These are phyloP conservation scores for Tenebrio molitor DNA, from an alignment of 1,140 invertebrate species.

Conservation along the genomic window DNA sequence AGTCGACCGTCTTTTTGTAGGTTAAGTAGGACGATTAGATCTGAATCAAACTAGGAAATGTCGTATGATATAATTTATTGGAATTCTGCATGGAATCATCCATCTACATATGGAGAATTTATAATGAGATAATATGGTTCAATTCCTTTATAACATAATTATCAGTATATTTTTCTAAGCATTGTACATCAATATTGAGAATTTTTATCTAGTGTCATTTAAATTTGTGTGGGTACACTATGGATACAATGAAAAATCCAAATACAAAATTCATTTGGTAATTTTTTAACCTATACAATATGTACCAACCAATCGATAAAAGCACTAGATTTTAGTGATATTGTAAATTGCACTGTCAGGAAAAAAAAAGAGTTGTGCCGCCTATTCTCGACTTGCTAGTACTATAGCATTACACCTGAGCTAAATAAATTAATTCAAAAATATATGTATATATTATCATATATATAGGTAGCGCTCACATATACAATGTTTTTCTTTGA, in stretches of 20 bases:
- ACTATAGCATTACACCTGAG: constrained; percentile 30
- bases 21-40: not conserved
- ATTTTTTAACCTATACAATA: constrained; percentile 10
- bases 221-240: constrained; percentile 21
- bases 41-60: too few species aligned
- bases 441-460: constrained; percentile 1
- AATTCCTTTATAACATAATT: constrained; percentile 50
- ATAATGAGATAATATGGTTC: constrained; percentile 38
- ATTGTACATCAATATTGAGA: constrained; percentile 42
- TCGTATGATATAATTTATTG: constrained; percentile 40
- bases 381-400: constrained; percentile 15
- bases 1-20: too few species aligned
- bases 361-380: constrained; percentile 17
- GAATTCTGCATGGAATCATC: constrained; percentile 42
- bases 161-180: constrained; percentile 42
- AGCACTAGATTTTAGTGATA: constrained; percentile 26
- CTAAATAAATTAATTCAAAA: constrained; percentile 35
- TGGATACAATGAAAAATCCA: constrained; percentile 15
- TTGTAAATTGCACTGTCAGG: constrained; percentile 27
- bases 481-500: constrained; percentile 34
- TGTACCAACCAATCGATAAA: constrained; percentile 1
- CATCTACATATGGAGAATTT: constrained; percentile 44
- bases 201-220: constrained; percentile 35
- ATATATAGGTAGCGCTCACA: constrained; percentile 28
- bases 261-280: constrained; percentile 29